Conservation (phyloP, 2,888 invertebrate genomes). For the Chloroclystis v-ata region DNA sequence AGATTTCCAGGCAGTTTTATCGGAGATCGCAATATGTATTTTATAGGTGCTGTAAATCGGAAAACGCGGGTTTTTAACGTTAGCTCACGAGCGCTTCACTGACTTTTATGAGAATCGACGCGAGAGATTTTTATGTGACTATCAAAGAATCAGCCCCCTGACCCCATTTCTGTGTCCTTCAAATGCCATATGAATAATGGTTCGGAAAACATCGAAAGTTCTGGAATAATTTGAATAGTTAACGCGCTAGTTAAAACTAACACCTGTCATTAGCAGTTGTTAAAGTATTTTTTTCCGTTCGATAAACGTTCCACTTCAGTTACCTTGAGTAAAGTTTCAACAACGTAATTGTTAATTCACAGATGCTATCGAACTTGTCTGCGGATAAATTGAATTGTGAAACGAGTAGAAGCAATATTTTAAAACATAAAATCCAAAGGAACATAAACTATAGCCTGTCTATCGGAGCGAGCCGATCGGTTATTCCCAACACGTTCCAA, state of each 20-base stretch:
- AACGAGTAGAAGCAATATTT: constrained; percentile 2
- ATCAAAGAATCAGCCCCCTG: constrained; percentile 49
- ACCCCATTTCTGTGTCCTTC: constrained; percentile 49
- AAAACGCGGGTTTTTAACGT: constrained; percentile 72
- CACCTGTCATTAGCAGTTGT: no score
- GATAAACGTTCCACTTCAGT: background rate
- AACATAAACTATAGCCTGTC: constrained; percentile 19
- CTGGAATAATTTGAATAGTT: constrained; percentile 12
- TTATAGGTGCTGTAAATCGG: constrained; percentile 73
- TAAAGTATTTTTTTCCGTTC: background rate
- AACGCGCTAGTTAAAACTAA: constrained; percentile 12
- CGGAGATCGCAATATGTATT: constrained; percentile 75
- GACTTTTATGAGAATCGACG: constrained; percentile 69
- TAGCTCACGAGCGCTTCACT: constrained; percentile 64
- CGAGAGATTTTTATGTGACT: constrained; percentile 55
- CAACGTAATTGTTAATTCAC: background rate
- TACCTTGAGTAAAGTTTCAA: background rate
- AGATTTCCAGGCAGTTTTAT: constrained; percentile 68
- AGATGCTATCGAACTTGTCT: background rate
- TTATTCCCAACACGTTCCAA: constrained; percentile 71
- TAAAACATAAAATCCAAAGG: constrained; percentile 14
- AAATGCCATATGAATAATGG: constrained; percentile 56
- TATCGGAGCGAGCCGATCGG: constrained; percentile 35
- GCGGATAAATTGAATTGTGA: constrained; percentile 1
- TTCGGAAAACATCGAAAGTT: constrained; percentile 25